These are phyloP conservation scores for Nephrotoma guestfalica DNA, from an alignment of 2,888 invertebrate genomes.

Conservation along the genomic window DNA sequence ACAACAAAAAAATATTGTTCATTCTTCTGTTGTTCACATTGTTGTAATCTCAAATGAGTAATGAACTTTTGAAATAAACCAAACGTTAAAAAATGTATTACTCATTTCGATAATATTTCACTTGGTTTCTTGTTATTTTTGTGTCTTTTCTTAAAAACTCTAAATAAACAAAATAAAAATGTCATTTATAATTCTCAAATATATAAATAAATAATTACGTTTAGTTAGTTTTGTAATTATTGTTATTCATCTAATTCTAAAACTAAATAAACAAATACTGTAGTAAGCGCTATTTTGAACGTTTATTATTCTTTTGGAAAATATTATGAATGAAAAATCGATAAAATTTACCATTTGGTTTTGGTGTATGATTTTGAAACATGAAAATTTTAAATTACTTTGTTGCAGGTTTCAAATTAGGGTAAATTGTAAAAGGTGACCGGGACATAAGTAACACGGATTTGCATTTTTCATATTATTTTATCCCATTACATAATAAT, in stretches of 20 bases:
- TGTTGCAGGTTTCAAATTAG: too few species aligned
- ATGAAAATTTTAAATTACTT: too few species aligned
- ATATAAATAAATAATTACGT: neutral
- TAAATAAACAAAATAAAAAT: neutral
- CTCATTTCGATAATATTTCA: neutral
- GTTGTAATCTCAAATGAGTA: neutral
- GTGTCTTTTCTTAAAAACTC: neutral
- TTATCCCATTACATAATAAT: too few species aligned
- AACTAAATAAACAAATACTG: neutral
- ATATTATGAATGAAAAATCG: neutral
- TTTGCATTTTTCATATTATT: too few species aligned
- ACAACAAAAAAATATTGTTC: neutral
- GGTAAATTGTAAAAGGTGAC: too few species aligned
- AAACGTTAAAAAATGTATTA: neutral
- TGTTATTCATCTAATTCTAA: neutral
- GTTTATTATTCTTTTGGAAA: neutral
- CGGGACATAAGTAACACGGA: too few species aligned
- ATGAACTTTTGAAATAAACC: neutral
- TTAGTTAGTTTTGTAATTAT: neutral
- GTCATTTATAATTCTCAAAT: neutral
- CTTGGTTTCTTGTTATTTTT: neutral
- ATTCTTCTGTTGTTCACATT: neutral
- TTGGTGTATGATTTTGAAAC: too few species aligned
- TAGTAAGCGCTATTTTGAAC: neutral
- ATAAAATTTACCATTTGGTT: neutral